Percentiles rank a stretch among this genome's conserved stretches.
These are phyloP conservation scores for Oscheius sp. DNA, from an alignment of 2,888 invertebrate species.

Conservation along the genomic window DNA sequence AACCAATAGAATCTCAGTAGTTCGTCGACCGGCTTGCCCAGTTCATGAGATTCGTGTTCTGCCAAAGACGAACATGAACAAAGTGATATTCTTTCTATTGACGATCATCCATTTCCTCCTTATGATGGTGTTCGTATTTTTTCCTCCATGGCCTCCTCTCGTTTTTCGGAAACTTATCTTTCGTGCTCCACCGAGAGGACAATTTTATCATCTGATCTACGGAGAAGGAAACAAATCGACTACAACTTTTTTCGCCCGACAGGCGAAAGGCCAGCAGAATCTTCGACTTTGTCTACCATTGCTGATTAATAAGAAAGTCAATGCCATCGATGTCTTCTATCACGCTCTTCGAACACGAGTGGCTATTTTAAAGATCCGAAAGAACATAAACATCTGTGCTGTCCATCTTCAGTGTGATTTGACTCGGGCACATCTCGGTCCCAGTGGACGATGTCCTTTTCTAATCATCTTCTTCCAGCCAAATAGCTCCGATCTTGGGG, in stretches of 20 bases:
- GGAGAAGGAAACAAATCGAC: neutral
- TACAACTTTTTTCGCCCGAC: conserved; percentile 38
- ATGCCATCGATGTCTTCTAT: conserved; percentile 48
- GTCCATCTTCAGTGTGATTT: conserved; percentile 30
- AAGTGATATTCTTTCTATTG: neutral
- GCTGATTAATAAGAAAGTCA: conserved; percentile 37
- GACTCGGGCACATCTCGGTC: conserved; percentile 3
- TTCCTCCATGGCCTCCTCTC: conserved; percentile 42
- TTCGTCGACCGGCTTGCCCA: conserved; percentile 40
- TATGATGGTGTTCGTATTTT: conserved; percentile 31
- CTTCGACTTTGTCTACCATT: conserved; percentile 44
- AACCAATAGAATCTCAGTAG: conserved; percentile 36
- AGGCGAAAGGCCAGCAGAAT: conserved; percentile 36
- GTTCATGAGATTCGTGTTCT: conserved; percentile 39
- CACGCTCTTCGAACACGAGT: conserved; percentile 44
- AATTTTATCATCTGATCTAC: conserved; percentile 42
- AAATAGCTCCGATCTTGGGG: conserved; percentile 53
- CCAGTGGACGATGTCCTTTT: conserved; percentile 37
- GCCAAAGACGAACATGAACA: neutral
- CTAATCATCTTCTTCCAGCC: conserved; percentile 56
- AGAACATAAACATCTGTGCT: conserved; percentile 34
- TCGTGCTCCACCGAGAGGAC: conserved; percentile 38
- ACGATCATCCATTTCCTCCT: neutral
- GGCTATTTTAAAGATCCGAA: neutral
- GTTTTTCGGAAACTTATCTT: conserved; percentile 42